Evolutionary conservation across 2,888 invertebrate species (phyloP).

Genomic region (Tridacna gigas): DNA sequence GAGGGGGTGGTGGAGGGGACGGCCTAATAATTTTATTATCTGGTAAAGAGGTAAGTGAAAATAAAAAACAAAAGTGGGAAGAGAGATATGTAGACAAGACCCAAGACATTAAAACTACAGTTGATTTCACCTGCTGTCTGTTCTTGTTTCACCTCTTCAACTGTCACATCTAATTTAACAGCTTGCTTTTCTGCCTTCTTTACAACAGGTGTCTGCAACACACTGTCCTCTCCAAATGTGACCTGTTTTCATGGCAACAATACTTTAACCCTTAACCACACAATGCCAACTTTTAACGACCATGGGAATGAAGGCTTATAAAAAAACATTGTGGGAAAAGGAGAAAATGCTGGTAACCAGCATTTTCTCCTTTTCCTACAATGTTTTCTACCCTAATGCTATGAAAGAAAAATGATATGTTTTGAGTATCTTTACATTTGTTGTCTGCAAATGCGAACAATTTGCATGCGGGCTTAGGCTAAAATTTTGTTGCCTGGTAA

Average conservation of each 20-base stretch:
- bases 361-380: background rate
- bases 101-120: too few species aligned
- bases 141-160: background rate
- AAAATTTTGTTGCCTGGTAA: too few species aligned
- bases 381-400: background rate
- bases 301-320: background rate
- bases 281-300: background rate
- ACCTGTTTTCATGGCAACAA: background rate
- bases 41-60: too few species aligned
- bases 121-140: background rate
- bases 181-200: conserved; percentile 14
- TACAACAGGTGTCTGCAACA: conserved; percentile 50
- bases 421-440: too few species aligned
- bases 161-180: background rate
- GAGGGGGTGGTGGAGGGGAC: too few species aligned
- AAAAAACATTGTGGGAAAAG: background rate
- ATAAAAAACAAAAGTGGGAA: too few species aligned
- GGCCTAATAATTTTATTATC: too few species aligned
- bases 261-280: background rate
- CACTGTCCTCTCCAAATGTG: conserved; percentile 39
- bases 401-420: too few species aligned
- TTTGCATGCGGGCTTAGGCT: too few species aligned
- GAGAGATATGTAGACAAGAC: too few species aligned
- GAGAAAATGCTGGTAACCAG: background rate
- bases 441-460: too few species aligned